Conservation (phyloP, 1,140 invertebrate species). For the Hesperophylax magnus region DNA sequence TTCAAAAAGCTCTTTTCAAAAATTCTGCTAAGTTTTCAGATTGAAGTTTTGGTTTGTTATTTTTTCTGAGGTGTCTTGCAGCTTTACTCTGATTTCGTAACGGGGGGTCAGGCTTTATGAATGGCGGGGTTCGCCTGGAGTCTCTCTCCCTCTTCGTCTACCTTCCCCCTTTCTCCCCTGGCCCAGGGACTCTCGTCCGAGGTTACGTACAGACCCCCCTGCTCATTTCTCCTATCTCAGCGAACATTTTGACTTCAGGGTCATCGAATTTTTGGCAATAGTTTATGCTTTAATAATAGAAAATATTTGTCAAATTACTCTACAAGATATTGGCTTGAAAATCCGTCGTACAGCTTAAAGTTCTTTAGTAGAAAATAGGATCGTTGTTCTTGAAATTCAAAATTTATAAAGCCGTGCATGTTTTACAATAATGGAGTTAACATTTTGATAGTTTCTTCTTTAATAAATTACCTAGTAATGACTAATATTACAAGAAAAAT, state of each 20-base stretch:
- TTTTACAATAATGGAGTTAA: no score
- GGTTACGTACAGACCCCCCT: not conserved
- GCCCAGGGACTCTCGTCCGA: not conserved
- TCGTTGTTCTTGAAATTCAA: no score
- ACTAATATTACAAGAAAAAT: not conserved
- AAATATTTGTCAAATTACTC: no score
- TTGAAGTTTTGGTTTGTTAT: not conserved
- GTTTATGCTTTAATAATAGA: no score
- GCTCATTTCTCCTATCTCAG: constrained; percentile 12
- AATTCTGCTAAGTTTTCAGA: no score
- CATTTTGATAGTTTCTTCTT: no score
- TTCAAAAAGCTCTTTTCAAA: no score
- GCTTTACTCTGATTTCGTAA: not conserved
- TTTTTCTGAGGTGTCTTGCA: not conserved
- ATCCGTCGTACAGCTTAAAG: no score
- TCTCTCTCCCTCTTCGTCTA: not conserved
- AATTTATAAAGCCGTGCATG: no score
- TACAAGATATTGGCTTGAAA: no score
- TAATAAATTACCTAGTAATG: no score
- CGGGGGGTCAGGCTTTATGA: constrained; percentile 7
- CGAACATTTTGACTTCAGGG: constrained; percentile 16
- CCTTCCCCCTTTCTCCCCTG: not conserved
- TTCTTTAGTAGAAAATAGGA: no score
- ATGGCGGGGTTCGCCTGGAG: constrained; percentile 13
- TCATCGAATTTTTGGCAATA: not conserved